These are phyloP conservation scores for Halictus rubicundus DNA, from an alignment of 1,140 invertebrate species.

Conservation along the genomic window DNA sequence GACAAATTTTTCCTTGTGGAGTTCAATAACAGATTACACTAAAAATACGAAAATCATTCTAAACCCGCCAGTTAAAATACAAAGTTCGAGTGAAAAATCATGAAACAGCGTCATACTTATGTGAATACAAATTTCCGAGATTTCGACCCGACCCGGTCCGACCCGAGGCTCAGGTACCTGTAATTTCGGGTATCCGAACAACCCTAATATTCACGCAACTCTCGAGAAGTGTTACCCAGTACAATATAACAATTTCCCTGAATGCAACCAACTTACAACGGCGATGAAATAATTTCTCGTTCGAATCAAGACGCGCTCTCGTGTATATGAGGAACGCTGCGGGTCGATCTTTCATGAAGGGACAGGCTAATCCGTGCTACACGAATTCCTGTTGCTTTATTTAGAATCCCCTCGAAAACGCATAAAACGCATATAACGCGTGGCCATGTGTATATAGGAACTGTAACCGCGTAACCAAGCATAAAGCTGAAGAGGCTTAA, in stretches of 20 bases:
- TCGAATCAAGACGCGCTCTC: neutral
- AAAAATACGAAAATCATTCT: too few relatives aligned
- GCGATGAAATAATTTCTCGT: slow-evolving; percentile 6
- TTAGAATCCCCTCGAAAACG: slow-evolving; percentile 71
- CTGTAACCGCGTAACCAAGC: slow-evolving; percentile 34
- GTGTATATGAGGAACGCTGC: slow-evolving; percentile 3
- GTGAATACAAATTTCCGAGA: too few relatives aligned
- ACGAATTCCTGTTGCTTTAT: slow-evolving; percentile 63
- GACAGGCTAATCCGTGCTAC: slow-evolving; percentile 33
- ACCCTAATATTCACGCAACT: neutral
- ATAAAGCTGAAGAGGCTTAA: slow-evolving; percentile 59
- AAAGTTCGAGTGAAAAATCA: too few relatives aligned
- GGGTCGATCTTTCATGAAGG: slow-evolving; percentile 32
- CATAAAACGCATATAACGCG: slow-evolving; percentile 63
- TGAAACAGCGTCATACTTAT: too few relatives aligned
- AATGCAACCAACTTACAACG: neutral
- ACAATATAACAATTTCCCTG: neutral
- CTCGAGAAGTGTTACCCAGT: neutral
- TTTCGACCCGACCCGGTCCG: too few relatives aligned
- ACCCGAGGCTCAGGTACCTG: too few relatives aligned
- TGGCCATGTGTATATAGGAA: slow-evolving; percentile 61
- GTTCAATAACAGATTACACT: too few relatives aligned
- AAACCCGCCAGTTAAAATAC: too few relatives aligned
- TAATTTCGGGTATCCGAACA: too few relatives aligned
- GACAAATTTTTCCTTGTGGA: too few relatives aligned